Conservation (phyloP, 2,113 vertebrate genomes). For the Alosa alosa region DNA sequence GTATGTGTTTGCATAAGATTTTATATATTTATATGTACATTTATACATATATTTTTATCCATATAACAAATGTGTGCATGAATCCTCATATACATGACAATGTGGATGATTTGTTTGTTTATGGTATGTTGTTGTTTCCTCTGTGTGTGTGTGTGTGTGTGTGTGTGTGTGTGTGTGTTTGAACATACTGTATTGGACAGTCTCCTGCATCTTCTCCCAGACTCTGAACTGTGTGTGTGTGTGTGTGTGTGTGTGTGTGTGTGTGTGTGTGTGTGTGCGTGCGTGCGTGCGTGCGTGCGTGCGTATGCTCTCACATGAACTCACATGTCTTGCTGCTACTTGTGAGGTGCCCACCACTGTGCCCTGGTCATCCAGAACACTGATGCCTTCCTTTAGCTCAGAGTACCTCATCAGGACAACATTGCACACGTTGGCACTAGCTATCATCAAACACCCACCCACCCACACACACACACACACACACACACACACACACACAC, state of each 20-base stretch:
- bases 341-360: conserved; percentile 84
- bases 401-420: conserved; percentile 90
- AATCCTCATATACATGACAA: background rate
- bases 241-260: background rate
- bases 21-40: background rate
- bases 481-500: background rate
- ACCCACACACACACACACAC: background rate
- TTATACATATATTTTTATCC: background rate
- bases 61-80: background rate
- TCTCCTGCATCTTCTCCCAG: no score
- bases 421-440: conserved; percentile 90
- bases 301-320: conserved; percentile 46
- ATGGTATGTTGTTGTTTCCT: no score
- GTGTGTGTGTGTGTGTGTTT: no score
- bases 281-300: background rate
- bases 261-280: background rate
- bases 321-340: conserved; percentile 84
- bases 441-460: conserved; percentile 60
- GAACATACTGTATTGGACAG: no score
- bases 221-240: background rate
- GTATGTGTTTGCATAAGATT: no score
- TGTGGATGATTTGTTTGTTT: no score
- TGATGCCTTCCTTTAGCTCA: conserved; percentile 87
- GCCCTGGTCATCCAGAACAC: conserved; percentile 76
- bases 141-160: no score